A percentile compares a stretch with the other conserved stretches of the same genome.
Evolutionary conservation across 2,888 invertebrate species (phyloP).

Genomic region (Artemia sinica): DNA sequence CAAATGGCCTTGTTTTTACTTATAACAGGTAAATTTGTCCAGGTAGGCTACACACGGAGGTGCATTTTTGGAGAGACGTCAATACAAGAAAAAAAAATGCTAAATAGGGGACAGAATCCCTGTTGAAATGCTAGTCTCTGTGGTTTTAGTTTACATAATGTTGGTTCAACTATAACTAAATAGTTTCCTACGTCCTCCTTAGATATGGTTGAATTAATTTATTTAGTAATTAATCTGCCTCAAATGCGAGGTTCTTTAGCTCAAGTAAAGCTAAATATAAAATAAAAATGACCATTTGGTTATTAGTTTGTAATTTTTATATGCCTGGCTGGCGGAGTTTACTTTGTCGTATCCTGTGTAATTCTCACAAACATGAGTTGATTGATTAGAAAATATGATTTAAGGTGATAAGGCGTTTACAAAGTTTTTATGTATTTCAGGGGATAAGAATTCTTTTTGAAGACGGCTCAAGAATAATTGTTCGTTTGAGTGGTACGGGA

Average conservation of each 20-base stretch:
- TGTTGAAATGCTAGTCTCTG: too few relatives aligned
- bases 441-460: slow-evolving; percentile 83
- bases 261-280: neutral
- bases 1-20: too few relatives aligned
- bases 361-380: neutral
- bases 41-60: too few relatives aligned
- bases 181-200: neutral
- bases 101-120: too few relatives aligned
- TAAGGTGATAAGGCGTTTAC: slow-evolving; percentile 24
- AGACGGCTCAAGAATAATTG: slow-evolving; percentile 82
- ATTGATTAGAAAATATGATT: slow-evolving; percentile 19
- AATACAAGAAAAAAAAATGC: too few relatives aligned
- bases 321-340: neutral
- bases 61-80: too few relatives aligned
- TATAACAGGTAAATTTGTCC: too few relatives aligned
- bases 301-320: slow-evolving; percentile 7
- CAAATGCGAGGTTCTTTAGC: neutral
- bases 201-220: neutral
- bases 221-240: neutral
- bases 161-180: neutral
- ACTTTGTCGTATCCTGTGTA: neutral
- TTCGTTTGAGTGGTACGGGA: slow-evolving; percentile 90
- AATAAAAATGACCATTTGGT: neutral
- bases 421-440: slow-evolving; percentile 34
- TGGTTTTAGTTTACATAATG: too few relatives aligned